Conservation (phyloP, 2,797 vertebrate genomes). For the Phyllotis vaccarum region DNA sequence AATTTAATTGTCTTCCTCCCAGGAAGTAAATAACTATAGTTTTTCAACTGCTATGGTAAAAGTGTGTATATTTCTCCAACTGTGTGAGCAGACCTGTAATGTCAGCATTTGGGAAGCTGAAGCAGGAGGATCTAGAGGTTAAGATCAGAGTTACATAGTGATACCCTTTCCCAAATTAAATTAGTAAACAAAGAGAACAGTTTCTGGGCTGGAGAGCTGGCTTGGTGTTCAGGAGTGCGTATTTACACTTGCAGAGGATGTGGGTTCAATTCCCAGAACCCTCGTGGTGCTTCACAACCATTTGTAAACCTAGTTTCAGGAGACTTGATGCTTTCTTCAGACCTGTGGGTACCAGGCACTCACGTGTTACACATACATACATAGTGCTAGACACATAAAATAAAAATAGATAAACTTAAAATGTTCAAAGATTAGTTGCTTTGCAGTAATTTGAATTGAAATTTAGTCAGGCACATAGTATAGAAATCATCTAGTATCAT, state of each 20-base stretch:
- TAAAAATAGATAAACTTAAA: not conserved
- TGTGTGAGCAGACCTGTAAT: not conserved
- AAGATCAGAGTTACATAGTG: not conserved
- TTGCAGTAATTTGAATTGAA: slow-evolving; percentile 56
- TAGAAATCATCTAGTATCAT: slow-evolving; percentile 27
- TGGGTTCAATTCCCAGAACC: not conserved
- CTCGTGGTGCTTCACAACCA: not conserved
- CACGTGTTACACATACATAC: not conserved
- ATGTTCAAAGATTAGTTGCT: not conserved
- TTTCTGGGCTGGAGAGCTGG: not conserved
- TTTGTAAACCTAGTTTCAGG: not conserved
- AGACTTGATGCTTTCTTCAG: not conserved
- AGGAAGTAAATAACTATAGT: slow-evolving; percentile 60
- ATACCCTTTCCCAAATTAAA: not conserved
- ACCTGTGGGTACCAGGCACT: not conserved
- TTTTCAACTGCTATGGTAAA: slow-evolving; percentile 28
- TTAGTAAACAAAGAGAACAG: not conserved
- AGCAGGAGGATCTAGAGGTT: not conserved
- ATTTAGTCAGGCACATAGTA: slow-evolving; percentile 1
- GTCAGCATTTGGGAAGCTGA: not conserved
- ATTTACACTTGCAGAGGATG: not conserved
- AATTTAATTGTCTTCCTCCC: slow-evolving; percentile 64
- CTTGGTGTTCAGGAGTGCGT: not conserved
- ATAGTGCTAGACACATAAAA: not conserved
- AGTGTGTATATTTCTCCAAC: not conserved